Evolutionary conservation across 2,888 invertebrate species (phyloP), one percentile per base, ranked within the genome.

Genomic region (Spialia ferax): DNA sequence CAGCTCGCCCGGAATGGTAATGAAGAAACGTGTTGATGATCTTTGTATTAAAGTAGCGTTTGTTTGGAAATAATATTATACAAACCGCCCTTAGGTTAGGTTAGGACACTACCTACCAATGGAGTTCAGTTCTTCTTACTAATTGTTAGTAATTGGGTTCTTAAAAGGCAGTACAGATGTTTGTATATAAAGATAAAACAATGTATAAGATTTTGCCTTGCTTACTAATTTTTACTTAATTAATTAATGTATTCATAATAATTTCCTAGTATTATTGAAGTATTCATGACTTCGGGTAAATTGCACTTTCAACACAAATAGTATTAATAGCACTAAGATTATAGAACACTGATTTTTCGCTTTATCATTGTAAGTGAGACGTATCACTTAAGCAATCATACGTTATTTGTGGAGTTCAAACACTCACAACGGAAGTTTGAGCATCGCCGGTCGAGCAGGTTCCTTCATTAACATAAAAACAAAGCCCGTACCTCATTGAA

Each of bases 381-480:
- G 6, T 15, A 2, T 57, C 13, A 7, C 48, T 42, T 29, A 57
- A 20, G 32, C 35, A 61, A 13, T 11, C 50, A 45, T 10, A 62
- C 57, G 38, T 20, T 57, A 26, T 26, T 80, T 83, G 84, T 82
- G 71, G 75, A 82, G 80, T 73, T 74, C 78, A 84, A 89, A 88
- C 82, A 88, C 78, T 80, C 77, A 76, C 79, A 83, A 82, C 91
- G 93, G 92, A 91, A 88, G 91, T 91, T 87, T 84, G 81, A 80
- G 79, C 80, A 79, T 74, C 68, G 77, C 79, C 86, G 76, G 84
- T 80, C 75, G 55, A 75, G 88, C 92, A 78, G 86, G 90, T 89
- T 85, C 75, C 72, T 71, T 87, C 89, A 91, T 92, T 89, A 91
- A 79, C 89, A 91, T 91, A 89, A 89, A 93, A 90, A 92, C 91